Conservation (phyloP, 2,113 vertebrate species). For the Silurus glanis region DNA sequence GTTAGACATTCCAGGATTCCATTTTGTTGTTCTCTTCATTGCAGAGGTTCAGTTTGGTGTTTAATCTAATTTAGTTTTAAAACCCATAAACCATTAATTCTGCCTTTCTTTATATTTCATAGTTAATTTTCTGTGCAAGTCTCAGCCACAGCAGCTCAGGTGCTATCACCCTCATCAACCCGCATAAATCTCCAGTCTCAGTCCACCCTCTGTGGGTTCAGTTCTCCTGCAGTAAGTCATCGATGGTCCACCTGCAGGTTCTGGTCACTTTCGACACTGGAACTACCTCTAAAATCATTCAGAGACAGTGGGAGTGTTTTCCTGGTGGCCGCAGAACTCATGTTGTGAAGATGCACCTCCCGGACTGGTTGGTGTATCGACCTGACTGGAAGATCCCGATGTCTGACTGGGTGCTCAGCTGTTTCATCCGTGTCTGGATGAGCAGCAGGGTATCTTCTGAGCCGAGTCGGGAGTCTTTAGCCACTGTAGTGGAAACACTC, state of each 20-base stretch:
- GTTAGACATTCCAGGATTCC: not conserved
- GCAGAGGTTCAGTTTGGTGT: not conserved
- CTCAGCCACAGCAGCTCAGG: conserved; percentile 35
- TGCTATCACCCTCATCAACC: conserved; percentile 67
- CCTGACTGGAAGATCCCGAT: conserved; percentile 66
- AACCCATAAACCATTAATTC: no score
- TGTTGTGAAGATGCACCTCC: conserved; percentile 63
- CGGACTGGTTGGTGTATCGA: conserved; percentile 76
- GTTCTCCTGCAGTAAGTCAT: conserved; percentile 66
- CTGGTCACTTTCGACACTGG: conserved; percentile 66
- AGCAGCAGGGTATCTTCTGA: conserved; percentile 38
- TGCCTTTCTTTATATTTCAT: not conserved
- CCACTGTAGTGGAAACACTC: conserved; percentile 58
- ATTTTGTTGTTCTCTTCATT: not conserved
- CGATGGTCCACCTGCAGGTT: conserved; percentile 66
- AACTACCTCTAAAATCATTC: conserved; percentile 48
- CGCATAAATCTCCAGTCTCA: conserved; percentile 62
- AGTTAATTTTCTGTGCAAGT: conserved; percentile 29
- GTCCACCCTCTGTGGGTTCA: conserved; percentile 57
- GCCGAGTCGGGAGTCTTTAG: conserved; percentile 25
- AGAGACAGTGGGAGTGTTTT: conserved; percentile 68
- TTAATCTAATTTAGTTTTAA: not conserved
- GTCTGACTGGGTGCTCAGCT: conserved; percentile 62
- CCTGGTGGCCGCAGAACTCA: conserved; percentile 53
- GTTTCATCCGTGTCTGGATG: conserved; percentile 60